Conservation (phyloP, 2,888 invertebrate species). For the Gnatocerus cornutus region DNA sequence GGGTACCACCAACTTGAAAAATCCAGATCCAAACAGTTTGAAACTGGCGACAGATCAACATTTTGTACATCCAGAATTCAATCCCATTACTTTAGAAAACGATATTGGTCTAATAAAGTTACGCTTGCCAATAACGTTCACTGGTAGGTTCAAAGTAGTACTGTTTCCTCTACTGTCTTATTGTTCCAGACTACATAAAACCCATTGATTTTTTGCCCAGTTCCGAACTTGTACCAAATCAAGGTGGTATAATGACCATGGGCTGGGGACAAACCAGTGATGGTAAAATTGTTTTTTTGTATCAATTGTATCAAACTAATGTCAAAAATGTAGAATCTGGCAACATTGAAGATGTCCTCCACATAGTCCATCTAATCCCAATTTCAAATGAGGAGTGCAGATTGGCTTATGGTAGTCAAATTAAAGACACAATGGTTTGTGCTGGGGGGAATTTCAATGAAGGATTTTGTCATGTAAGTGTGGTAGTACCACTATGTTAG, state of each 20-base stretch:
- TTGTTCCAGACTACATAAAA: no score
- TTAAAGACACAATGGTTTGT: constrained; percentile 30
- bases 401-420: constrained; percentile 22
- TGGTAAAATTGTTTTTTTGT: no score
- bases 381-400: constrained; percentile 23
- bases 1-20: constrained; percentile 13
- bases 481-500: not conserved
- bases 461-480: constrained; percentile 13
- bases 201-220: not conserved
- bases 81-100: constrained; percentile 12
- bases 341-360: no score
- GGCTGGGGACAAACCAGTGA: constrained; percentile 29
- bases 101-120: constrained; percentile 22
- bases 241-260: not conserved
- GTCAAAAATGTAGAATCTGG: no score
- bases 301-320: no score
- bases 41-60: constrained; percentile 13
- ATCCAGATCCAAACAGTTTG: constrained; percentile 4
- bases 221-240: not conserved
- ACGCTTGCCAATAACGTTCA: constrained; percentile 17
- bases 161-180: no score
- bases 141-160: no score
- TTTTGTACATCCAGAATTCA: constrained; percentile 15
- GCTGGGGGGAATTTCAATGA: constrained; percentile 25
- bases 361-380: no score